Conservation (phyloP, 37 sponge, comb jelly and placozoan genomes). For the Ephydatia muelleri region DNA sequence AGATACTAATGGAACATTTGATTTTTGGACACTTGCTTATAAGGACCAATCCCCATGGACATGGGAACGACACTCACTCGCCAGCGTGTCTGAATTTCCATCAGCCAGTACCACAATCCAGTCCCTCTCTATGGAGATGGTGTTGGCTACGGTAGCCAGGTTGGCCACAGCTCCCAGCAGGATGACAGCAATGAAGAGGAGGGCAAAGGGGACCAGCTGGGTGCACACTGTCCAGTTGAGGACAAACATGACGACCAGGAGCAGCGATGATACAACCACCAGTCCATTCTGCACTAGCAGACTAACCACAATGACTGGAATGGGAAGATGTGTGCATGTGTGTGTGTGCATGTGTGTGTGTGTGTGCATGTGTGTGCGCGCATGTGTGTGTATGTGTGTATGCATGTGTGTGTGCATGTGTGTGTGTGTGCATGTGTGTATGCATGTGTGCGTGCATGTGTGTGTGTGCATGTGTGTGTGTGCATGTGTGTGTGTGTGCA, state of each 20-base stretch:
- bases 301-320: conserved; percentile 29
- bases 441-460: too few relatives aligned
- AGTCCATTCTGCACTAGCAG: conserved; percentile 67
- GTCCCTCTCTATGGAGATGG: conserved; percentile 94
- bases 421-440: too few relatives aligned
- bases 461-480: too few relatives aligned
- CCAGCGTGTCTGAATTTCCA: conserved; percentile 64
- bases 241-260: conserved; percentile 47
- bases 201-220: conserved; percentile 27
- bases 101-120: conserved; percentile 95
- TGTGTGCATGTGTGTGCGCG: too few relatives aligned
- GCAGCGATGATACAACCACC: conserved; percentile 41
- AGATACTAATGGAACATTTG: too few relatives aligned
- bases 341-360: not conserved
- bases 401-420: too few relatives aligned
- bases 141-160: conserved; percentile 83
- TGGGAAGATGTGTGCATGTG: not conserved
- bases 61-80: conserved; percentile 44
- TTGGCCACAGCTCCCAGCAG: conserved; percentile 70
- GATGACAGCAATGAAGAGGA: conserved; percentile 42
- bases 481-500: too few relatives aligned
- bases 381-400: too few relatives aligned
- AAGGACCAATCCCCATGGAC: too few relatives aligned
- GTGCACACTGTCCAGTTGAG: conserved; percentile 31
- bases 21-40: too few relatives aligned